phyloP scores from a whole-genome alignment of 2,113 vertebrate genomes.

The Dissostichus mawsoni region DNA sequence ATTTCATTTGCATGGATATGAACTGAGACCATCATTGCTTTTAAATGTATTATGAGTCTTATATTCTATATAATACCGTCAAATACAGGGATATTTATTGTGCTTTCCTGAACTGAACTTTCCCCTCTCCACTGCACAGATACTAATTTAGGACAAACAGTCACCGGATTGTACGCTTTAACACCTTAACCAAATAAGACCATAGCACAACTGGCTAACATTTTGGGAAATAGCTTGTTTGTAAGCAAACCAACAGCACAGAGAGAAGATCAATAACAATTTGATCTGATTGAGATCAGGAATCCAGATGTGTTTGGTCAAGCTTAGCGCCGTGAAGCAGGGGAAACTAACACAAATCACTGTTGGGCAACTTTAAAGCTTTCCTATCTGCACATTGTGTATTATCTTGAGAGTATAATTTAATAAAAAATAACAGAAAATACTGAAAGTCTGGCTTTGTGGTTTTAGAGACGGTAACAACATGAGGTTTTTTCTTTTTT shows the following conservation, averaged over 20 bases:
- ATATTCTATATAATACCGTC: not conserved
- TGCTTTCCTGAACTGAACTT: not conserved
- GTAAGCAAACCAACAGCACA: not conserved
- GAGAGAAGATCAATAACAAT: conserved; percentile 24
- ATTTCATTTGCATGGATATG: not conserved
- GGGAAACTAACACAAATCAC: conserved; percentile 1
- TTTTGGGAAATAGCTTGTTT: conserved; percentile 14
- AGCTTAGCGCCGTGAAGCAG: not conserved
- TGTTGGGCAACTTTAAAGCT: not conserved
- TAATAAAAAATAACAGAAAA: not conserved
- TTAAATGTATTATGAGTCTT: not conserved
- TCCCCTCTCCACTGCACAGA: not conserved
- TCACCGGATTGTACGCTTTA: not conserved
- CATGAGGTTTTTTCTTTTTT: not conserved
- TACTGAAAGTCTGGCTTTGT: not conserved
- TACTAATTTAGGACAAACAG: not conserved
- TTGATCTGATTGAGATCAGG: conserved; percentile 18
- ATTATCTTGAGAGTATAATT: not conserved
- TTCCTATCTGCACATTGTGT: not conserved
- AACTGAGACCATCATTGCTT: not conserved
- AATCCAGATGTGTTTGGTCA: conserved; percentile 16
- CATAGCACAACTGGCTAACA: not conserved
- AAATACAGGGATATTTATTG: not conserved
- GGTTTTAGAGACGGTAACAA: not conserved
- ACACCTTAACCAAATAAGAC: conserved; percentile 1